phyloP scores from a whole-genome alignment of 1,140 invertebrate species.

The Linepithema humile region DNA sequence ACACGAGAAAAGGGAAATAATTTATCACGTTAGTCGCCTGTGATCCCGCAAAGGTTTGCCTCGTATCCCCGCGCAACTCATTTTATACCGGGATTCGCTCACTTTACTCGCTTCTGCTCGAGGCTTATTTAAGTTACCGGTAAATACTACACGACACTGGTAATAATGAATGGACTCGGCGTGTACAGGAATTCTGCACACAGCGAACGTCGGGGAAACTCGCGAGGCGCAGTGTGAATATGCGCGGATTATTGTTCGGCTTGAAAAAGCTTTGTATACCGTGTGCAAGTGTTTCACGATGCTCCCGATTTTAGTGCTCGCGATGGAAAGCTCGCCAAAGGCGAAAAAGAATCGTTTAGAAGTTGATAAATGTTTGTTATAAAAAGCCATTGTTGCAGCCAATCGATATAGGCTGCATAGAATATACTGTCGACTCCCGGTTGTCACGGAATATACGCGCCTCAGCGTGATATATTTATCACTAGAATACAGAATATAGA shows the following conservation, averaged over 20 bases:
- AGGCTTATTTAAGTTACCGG: conserved; percentile 13
- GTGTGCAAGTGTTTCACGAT: neutral
- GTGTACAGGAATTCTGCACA: neutral
- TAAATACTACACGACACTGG: neutral
- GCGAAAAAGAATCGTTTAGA: neutral
- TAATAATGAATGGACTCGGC: conserved; percentile 27
- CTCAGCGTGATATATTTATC: neutral
- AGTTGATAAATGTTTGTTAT: conserved; percentile 6
- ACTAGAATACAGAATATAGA: neutral
- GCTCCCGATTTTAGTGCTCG: neutral
- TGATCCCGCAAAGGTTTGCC: neutral
- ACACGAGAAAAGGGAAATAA: conserved; percentile 19
- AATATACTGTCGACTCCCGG: neutral
- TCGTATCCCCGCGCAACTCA: neutral
- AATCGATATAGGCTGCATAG: neutral
- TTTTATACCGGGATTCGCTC: neutral
- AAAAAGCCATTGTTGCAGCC: conserved; percentile 4
- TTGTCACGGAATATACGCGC: neutral
- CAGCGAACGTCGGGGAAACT: conserved; percentile 2
- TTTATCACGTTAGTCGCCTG: conserved; percentile 23
- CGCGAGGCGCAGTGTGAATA: neutral
- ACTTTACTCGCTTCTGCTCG: conserved; percentile 10
- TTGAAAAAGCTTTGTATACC: neutral
- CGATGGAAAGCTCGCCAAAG: neutral
- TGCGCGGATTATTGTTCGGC: neutral